Base-by-base conservation (phyloP, 1,140 invertebrate species). In the Drosophila truncata region DNA sequence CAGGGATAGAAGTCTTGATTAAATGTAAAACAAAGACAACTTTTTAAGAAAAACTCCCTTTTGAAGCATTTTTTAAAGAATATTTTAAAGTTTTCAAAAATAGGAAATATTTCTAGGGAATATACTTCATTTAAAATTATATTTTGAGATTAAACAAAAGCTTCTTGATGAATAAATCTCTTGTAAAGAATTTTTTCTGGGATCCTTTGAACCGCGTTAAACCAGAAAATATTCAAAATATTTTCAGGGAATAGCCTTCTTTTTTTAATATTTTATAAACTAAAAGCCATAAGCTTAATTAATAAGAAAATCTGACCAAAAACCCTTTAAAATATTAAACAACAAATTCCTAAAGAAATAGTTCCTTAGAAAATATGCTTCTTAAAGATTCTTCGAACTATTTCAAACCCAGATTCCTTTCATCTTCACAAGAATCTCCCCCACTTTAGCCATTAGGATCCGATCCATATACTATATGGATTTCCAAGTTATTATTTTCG, bases 401-500 rank as follows among this genome's bases (percentile, higher is more conserved):
- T 20, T 35, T 6, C 60, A 25, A 59, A 35, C 16, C 33, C 14
- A 25, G 6, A 18, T 31, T 55, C 42, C 11, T 72, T 72, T 72
- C 52, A 72, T 72, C 69, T 72, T 58, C 25, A 14, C 13, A 31
- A 47, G 23, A 23, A 52, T 33, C 23, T 35, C 35, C 20, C 33
- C 35, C 8, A 13, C 6, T 13, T 5, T 35, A 23, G 18, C 58
- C 41, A 46, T 63, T 67, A 25, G 13, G 20, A 23, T 13, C 14
- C 47, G 8, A 37, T 70, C 42, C 50, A 33, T 49, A 70, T 7
- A 58, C 54, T 46, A 46, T 46, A 16, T 27, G 25, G 27, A 27
- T 49, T 44, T 71, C 58, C 18, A 41, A 75, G 70, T 62, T 73
- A 75, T 77, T 67, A 60, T 69, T 61, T 54, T 77, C 14, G 27